Evolutionary conservation across 2,797 vertebrate genomes (phyloP).

Genomic region (Pelobates cultripes): DNA sequence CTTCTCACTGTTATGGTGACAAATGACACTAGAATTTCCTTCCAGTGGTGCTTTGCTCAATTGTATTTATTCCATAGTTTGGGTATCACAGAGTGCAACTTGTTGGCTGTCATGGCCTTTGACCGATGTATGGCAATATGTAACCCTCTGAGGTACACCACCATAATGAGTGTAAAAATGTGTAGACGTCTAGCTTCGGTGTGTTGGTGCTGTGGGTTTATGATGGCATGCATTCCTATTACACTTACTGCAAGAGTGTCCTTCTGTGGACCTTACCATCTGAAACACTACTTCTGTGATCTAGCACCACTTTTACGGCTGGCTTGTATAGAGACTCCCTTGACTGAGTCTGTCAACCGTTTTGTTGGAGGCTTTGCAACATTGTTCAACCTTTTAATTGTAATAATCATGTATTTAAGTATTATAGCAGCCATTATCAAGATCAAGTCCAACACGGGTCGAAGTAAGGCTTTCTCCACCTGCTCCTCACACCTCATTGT

Average conservation of each 20-base stretch:
- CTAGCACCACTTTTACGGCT: conserved; percentile 60
- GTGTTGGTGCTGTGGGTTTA: conserved; percentile 57
- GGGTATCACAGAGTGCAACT: conserved; percentile 58
- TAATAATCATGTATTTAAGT: conserved; percentile 53
- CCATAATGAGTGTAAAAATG: conserved; percentile 50
- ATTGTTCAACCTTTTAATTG: conserved; percentile 53
- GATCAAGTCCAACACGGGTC: conserved; percentile 52
- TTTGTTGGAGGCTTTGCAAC: conserved; percentile 53
- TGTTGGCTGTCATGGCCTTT: conserved; percentile 62
- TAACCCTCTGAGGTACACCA: conserved; percentile 57
- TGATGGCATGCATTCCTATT: conserved; percentile 55
- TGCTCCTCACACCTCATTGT: conserved; percentile 60
- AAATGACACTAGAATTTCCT: conserved; percentile 55
- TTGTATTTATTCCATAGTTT: conserved; percentile 61
- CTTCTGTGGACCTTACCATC: conserved; percentile 52
- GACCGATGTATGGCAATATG: conserved; percentile 60
- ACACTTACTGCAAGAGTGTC: conserved; percentile 51
- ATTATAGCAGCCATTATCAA: conserved; percentile 58
- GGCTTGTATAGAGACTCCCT: conserved; percentile 53
- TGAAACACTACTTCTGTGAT: conserved; percentile 63
- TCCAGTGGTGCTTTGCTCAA: conserved; percentile 55
- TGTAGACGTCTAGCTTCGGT: conserved; percentile 46
- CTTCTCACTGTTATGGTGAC: conserved; percentile 54
- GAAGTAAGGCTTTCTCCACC: conserved; percentile 60
- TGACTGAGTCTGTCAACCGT: conserved; percentile 51